Percentiles rank a stretch among this genome's conserved stretches.
Evolutionary conservation across 2,888 invertebrate genomes (phyloP).

Genomic region (Spisula solida): DNA sequence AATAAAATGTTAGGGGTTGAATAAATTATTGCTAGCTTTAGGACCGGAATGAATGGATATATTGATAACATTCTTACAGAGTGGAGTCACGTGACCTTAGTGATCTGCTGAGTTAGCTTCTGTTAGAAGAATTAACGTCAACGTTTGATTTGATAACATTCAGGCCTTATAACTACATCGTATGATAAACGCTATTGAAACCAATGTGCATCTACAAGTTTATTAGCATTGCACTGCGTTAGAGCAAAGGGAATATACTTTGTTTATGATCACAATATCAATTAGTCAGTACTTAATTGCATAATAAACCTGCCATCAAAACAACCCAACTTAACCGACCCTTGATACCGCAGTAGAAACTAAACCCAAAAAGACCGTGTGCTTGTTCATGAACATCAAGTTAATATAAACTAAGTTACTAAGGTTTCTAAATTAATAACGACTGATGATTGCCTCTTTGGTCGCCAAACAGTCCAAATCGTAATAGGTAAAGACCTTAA

Average conservation of each 20-base stretch:
- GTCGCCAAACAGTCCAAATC: no score
- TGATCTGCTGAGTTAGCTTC: not conserved
- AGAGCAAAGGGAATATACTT: not conserved
- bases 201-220: not conserved
- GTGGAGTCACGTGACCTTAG: not conserved
- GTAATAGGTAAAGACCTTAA: no score
- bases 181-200: not conserved
- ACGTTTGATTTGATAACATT: not conserved
- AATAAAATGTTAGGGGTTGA: not conserved
- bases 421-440: no score
- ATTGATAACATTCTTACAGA: not conserved
- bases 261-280: no score
- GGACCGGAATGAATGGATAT: not conserved
- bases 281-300: no score
- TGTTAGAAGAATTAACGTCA: not conserved
- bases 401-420: no score
- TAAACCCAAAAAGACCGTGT: no score
- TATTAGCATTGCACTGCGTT: not conserved
- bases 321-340: no score
- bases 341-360: no score
- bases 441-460: no score
- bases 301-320: no score
- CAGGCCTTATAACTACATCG: not conserved
- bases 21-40: not conserved
- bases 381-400: no score